A percentile compares a stretch with the other conserved stretches of the same genome.
These are phyloP conservation scores for Beroe ovata DNA, from an alignment of 37 sponge, comb jelly and placozoan genomes.

Conservation along the genomic window DNA sequence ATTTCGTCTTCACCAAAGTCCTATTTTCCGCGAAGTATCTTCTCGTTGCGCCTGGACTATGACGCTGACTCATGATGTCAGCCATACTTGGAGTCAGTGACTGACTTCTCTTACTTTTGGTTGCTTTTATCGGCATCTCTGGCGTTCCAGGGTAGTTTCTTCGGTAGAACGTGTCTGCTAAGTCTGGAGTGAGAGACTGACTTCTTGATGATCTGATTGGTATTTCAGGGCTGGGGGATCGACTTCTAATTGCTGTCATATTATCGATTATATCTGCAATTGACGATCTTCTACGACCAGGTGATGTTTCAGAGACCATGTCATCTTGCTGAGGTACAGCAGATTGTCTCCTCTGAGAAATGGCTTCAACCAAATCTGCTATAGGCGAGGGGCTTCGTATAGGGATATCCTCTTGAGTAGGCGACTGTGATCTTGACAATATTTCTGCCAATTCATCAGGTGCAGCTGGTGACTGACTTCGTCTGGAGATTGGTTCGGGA, in stretches of 20 bases:
- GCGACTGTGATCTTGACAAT: not conserved
- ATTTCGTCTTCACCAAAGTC: not conserved
- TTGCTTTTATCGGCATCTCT: not conserved
- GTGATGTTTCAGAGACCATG: not conserved
- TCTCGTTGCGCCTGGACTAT: not conserved
- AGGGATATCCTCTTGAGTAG: no score
- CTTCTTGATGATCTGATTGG: not conserved
- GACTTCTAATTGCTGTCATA: not conserved
- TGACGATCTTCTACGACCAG: not conserved
- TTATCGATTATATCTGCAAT: not conserved
- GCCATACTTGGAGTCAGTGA: not conserved
- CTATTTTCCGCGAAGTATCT: not conserved
- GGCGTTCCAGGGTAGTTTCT: not conserved
- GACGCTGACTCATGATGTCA: not conserved
- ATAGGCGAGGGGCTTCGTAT: not conserved
- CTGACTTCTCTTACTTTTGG: not conserved
- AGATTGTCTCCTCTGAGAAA: not conserved
- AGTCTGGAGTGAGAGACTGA: not conserved
- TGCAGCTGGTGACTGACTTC: not conserved
- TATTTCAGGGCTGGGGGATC: not conserved
- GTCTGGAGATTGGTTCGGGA: not conserved
- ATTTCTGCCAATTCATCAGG: no score
- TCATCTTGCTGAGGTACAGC: no score
- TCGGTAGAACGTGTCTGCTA: not conserved
- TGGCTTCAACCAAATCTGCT: not conserved